Evolutionary conservation across 1,140 invertebrate genomes (phyloP).

Genomic region (Scaptomyza pallida): DNA sequence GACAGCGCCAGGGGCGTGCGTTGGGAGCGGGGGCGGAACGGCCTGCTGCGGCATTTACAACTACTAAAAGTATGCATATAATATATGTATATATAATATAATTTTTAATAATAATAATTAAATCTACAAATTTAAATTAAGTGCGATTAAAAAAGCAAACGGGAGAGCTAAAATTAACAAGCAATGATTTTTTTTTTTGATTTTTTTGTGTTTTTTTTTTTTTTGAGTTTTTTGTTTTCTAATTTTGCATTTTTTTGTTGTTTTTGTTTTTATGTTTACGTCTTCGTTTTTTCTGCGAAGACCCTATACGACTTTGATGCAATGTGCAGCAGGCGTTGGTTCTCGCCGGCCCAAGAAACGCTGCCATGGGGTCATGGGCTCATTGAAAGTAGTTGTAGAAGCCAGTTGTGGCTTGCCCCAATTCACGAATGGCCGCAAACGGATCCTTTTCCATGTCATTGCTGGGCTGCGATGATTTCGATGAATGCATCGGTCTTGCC

Average conservation of each 20-base stretch:
- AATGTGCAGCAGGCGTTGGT: constrained; percentile 54
- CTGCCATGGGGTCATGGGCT: constrained; percentile 23
- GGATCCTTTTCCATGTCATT: constrained; percentile 79
- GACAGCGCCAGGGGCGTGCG: constrained; percentile 53
- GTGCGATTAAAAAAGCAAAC: constrained; percentile 73
- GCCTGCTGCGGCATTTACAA: constrained; percentile 75
- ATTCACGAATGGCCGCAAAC: constrained; percentile 82
- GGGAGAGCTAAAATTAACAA: constrained; percentile 76
- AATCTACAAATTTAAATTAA: constrained; percentile 74
- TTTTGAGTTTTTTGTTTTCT: constrained; percentile 43
- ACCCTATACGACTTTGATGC: constrained; percentile 52
- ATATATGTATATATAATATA: constrained; percentile 62
- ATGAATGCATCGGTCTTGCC: constrained; percentile 27
- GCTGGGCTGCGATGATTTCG: constrained; percentile 45
- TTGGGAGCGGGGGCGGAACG: constrained; percentile 37
- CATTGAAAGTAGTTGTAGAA: constrained; percentile 84
- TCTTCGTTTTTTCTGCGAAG: constrained; percentile 39
- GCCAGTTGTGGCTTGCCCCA: constrained; percentile 82
- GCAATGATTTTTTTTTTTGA: constrained; percentile 61
- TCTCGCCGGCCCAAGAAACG: constrained; percentile 8
- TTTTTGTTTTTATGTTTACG: constrained; percentile 37
- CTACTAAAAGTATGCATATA: constrained; percentile 65
- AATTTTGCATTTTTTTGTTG: constrained; percentile 47
- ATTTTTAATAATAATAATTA: constrained; percentile 78
- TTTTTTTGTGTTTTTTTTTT: constrained; percentile 56